Conservation (phyloP, 2,797 vertebrate species). For the Malurus splendens region DNA sequence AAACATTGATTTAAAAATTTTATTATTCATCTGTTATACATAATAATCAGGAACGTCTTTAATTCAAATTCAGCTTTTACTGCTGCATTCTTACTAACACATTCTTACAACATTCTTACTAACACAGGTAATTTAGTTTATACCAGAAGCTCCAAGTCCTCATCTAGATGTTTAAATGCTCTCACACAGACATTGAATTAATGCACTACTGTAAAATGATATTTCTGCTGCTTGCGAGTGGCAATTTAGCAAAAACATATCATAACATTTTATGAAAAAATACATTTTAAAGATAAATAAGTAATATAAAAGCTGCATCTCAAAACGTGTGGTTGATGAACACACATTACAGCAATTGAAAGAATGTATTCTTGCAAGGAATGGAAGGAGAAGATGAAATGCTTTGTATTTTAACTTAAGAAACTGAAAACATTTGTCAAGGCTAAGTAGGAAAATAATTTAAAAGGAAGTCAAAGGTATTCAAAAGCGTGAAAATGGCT, state of each 20-base stretch:
- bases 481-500: conserved; percentile 73
- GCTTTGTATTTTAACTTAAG: conserved; percentile 29
- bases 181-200: not conserved
- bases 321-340: not conserved
- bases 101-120: not conserved
- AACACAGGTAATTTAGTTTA: not conserved
- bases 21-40: not conserved
- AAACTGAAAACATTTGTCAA: conserved; percentile 49
- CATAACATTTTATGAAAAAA: not conserved
- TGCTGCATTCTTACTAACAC: not conserved
- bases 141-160: not conserved
- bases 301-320: not conserved
- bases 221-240: not conserved
- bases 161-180: not conserved
- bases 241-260: not conserved
- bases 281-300: not conserved
- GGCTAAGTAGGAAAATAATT: conserved; percentile 50
- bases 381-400: conserved; percentile 31
- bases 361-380: conserved; percentile 20
- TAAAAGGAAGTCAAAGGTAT: conserved; percentile 49
- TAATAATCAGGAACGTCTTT: not conserved
- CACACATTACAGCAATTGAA: conserved; percentile 16
- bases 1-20: not conserved
- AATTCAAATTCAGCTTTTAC: not conserved
- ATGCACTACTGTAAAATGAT: not conserved